Percentiles rank a stretch among this genome's conserved stretches.
Conservation (phyloP, 2,797 vertebrate species). For the Phyllotis vaccarum region DNA sequence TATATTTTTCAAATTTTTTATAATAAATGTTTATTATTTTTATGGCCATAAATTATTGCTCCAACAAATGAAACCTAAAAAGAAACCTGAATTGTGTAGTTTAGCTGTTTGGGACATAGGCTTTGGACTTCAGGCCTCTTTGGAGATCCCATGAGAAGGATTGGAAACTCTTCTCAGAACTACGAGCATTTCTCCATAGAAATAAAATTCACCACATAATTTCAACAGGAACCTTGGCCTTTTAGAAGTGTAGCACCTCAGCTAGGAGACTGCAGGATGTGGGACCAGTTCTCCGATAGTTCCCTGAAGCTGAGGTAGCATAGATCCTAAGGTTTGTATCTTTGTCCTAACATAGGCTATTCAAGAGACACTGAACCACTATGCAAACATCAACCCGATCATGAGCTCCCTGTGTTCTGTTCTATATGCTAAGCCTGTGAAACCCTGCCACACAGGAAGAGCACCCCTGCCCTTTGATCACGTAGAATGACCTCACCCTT, state of each 20-base stretch:
- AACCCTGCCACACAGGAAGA: background rate
- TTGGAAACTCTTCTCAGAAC: constrained; percentile 9
- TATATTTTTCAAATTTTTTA: background rate
- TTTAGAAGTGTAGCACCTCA: background rate
- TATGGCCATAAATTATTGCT: constrained; percentile 39
- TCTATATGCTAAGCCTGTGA: background rate
- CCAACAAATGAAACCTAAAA: background rate
- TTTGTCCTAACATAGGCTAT: background rate
- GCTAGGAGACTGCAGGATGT: background rate
- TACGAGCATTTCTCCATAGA: background rate
- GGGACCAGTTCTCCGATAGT: background rate
- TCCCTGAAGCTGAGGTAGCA: background rate
- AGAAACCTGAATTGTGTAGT: constrained; percentile 8
- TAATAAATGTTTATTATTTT: background rate
- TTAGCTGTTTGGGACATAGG: constrained; percentile 9
- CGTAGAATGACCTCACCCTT: background rate
- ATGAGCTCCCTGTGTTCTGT: background rate
- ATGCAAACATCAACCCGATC: background rate
- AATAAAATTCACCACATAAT: background rate
- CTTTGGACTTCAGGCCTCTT: background rate
- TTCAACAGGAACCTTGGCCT: background rate
- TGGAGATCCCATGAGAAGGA: background rate
- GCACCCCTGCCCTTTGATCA: background rate
- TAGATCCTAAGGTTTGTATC: background rate
- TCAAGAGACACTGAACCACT: background rate